phyloP scores from a whole-genome alignment of 2,797 vertebrate species.

The Neosilurus mollespiculum region DNA sequence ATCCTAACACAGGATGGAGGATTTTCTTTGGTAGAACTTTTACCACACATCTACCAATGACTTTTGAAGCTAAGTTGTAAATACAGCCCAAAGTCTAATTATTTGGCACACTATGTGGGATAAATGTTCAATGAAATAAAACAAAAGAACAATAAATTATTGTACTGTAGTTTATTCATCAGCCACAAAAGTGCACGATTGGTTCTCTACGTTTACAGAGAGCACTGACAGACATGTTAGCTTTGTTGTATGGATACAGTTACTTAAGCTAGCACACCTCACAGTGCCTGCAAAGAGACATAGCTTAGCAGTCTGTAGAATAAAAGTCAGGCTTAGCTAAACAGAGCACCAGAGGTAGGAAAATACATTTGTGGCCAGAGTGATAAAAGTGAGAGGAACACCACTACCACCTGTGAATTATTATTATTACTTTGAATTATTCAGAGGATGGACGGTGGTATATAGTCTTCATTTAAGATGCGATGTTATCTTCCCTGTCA shows the following conservation, averaged over 20 bases:
- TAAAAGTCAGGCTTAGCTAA: slow-evolving; percentile 1
- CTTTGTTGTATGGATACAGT: neutral
- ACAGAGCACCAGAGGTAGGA: slow-evolving; percentile 36
- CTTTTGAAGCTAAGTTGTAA: neutral
- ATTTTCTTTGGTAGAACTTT: neutral
- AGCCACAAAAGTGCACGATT: slow-evolving; percentile 29
- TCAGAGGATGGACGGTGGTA: neutral
- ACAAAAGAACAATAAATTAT: neutral
- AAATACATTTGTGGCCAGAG: slow-evolving; percentile 25
- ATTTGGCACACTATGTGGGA: neutral
- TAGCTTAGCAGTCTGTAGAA: slow-evolving; percentile 7
- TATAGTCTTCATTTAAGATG: neutral
- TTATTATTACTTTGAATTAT: slow-evolving; percentile 4
- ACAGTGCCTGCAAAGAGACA: neutral
- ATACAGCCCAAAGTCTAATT: neutral
- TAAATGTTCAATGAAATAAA: neutral
- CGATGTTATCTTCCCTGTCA: neutral
- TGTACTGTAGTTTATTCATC: slow-evolving; percentile 42
- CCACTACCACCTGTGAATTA: neutral
- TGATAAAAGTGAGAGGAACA: slow-evolving; percentile 11
- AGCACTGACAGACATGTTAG: slow-evolving; percentile 9
- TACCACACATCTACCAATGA: neutral
- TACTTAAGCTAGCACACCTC: neutral
- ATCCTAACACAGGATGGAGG: too few relatives aligned
- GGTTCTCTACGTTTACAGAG: neutral